A percentile compares a stretch with the other conserved stretches of the same genome.
These are phyloP conservation scores for Ramphastos sulfuratus DNA, from an alignment of 2,113 vertebrate species.

Conservation along the genomic window DNA sequence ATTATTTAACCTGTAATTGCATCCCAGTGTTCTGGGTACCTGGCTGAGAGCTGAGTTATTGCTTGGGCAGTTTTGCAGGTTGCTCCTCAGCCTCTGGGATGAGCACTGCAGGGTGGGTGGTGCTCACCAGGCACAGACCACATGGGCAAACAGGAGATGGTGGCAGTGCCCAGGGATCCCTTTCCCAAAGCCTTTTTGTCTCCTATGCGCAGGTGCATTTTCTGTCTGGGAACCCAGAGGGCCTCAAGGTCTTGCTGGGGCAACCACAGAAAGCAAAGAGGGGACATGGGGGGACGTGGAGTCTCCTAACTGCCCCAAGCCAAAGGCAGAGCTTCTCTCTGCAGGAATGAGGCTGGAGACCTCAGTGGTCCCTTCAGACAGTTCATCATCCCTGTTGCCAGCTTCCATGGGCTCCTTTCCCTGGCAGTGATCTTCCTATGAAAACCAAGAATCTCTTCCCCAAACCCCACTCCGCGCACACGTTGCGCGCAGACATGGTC, in stretches of 20 bases:
- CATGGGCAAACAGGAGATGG: accelerated
- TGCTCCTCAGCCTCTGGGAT: accelerated
- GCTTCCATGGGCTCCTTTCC: background rate
- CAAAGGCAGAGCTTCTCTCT: accelerated
- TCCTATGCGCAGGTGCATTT: accelerated
- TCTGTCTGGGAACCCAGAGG: accelerated
- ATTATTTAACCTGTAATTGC: background rate
- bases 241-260: background rate
- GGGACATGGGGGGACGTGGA: accelerated
- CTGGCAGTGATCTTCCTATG: background rate
- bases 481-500: accelerated
- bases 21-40: background rate
- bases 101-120: accelerated
- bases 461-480: background rate
- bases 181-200: background rate
- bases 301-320: accelerated
- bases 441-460: background rate
- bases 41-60: accelerated
- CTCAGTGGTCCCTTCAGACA: background rate
- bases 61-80: accelerated
- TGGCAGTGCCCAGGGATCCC: background rate
- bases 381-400: accelerated
- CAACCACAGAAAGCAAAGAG: accelerated
- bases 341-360: accelerated
- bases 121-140: accelerated